Evolutionary conservation across 2,113 vertebrate species (phyloP).

Genomic region (Cynopterus brachyotis): DNA sequence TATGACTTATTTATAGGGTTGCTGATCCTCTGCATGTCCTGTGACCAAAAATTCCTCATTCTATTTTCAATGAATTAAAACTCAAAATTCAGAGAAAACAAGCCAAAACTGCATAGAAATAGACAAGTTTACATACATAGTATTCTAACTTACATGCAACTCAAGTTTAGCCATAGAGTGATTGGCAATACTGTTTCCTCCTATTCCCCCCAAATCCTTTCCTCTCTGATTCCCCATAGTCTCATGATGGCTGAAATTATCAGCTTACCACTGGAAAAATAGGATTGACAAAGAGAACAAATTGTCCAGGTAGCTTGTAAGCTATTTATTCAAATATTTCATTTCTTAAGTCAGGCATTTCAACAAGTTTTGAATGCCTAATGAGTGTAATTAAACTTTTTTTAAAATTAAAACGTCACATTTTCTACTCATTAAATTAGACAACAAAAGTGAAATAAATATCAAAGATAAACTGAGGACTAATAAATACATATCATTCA

Average conservation of each 20-base stretch:
- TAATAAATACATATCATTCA: neutral
- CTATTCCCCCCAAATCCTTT: neutral
- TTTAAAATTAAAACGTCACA: neutral
- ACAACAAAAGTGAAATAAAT: neutral
- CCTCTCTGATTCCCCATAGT: rapidly evolving
- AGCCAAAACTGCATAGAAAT: neutral
- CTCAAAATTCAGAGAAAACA: neutral
- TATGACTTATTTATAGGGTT: neutral
- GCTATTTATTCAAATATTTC: neutral
- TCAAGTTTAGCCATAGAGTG: neutral
- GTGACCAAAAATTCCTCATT: neutral
- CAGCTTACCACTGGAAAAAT: neutral
- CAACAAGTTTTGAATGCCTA: neutral
- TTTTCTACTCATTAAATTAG: neutral
- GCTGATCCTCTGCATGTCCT: neutral
- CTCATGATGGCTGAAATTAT: rapidly evolving
- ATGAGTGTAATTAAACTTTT: neutral
- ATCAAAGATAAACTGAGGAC: neutral
- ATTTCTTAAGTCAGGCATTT: neutral
- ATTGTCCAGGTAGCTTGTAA: too few relatives aligned
- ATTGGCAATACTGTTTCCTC: neutral
- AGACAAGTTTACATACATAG: neutral
- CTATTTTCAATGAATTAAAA: neutral
- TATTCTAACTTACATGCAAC: neutral
- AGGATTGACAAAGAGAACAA: neutral